phyloP scores from a whole-genome alignment of 1,140 invertebrate genomes.

The Temnothorax nylanderi region DNA sequence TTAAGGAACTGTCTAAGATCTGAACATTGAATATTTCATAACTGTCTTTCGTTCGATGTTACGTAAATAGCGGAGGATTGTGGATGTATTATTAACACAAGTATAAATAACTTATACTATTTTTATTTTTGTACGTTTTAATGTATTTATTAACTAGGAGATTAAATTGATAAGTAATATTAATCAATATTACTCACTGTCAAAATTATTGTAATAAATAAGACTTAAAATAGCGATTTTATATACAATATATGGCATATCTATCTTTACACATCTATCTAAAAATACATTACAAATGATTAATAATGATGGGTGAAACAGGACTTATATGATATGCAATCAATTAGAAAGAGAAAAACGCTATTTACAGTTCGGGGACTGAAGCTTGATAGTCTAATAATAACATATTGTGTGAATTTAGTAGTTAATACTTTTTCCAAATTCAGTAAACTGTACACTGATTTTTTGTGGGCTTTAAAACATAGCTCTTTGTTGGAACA shows the following conservation, averaged over 20 bases:
- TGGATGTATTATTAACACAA: too few relatives aligned
- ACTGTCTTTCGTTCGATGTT: not conserved
- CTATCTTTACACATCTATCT: not conserved
- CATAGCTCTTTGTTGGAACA: too few relatives aligned
- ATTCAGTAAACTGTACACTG: too few relatives aligned
- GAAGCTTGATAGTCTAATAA: too few relatives aligned
- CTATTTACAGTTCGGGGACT: too few relatives aligned
- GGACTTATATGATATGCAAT: too few relatives aligned
- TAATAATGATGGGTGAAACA: not conserved
- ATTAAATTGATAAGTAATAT: not conserved
- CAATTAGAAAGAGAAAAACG: too few relatives aligned
- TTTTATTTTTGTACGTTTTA: not conserved
- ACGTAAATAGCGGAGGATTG: not conserved
- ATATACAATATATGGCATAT: too few relatives aligned
- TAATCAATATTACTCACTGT: not conserved
- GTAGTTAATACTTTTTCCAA: too few relatives aligned
- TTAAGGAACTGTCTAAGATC: slow-evolving; percentile 9
- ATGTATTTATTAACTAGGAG: not conserved
- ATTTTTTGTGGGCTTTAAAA: too few relatives aligned
- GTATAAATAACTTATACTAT: not conserved
- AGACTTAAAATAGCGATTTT: too few relatives aligned
- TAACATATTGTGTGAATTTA: too few relatives aligned
- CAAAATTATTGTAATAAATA: not conserved
- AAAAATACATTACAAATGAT: not conserved
- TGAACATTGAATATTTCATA: not conserved